Evolutionary conservation across 2,888 invertebrate species (phyloP).

Genomic region (Dolomedes plantarius): DNA sequence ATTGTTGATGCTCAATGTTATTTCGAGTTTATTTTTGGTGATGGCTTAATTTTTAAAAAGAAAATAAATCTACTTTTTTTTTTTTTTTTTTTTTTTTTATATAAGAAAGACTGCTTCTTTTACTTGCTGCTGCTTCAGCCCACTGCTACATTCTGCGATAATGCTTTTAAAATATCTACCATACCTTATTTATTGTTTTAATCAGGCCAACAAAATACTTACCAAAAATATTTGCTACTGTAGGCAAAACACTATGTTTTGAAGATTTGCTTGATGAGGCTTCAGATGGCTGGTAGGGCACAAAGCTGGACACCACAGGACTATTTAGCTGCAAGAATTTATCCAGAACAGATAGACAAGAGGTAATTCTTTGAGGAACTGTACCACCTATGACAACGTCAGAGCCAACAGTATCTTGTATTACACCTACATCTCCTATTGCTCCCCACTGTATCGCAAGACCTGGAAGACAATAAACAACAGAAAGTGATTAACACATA

Average conservation of each 20-base stretch:
- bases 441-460: constrained; percentile 99
- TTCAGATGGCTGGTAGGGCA: constrained; percentile 87
- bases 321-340: constrained; percentile 91
- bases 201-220: too few relatives aligned
- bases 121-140: too few relatives aligned
- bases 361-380: constrained; percentile 95
- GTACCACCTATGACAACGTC: constrained; percentile 96
- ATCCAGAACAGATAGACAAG: constrained; percentile 92
- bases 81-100: too few relatives aligned
- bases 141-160: too few relatives aligned
- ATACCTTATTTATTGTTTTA: too few relatives aligned
- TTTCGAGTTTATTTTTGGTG: too few relatives aligned
- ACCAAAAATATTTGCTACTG: constrained; percentile 92
- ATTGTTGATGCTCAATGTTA: too few relatives aligned
- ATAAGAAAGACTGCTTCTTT: too few relatives aligned
- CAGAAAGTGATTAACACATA: neutral
- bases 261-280: constrained; percentile 78
- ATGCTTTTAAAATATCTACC: too few relatives aligned
- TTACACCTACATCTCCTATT: constrained; percentile 96
- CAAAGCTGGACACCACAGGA: constrained; percentile 88
- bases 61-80: too few relatives aligned
- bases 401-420: constrained; percentile 89
- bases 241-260: constrained; percentile 78
- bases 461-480: constrained; percentile 73
- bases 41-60: too few relatives aligned